Evolutionary conservation across 2,113 vertebrate genomes (phyloP), one percentile per base, ranked within the genome.

Genomic region (Podarcis muralis): DNA sequence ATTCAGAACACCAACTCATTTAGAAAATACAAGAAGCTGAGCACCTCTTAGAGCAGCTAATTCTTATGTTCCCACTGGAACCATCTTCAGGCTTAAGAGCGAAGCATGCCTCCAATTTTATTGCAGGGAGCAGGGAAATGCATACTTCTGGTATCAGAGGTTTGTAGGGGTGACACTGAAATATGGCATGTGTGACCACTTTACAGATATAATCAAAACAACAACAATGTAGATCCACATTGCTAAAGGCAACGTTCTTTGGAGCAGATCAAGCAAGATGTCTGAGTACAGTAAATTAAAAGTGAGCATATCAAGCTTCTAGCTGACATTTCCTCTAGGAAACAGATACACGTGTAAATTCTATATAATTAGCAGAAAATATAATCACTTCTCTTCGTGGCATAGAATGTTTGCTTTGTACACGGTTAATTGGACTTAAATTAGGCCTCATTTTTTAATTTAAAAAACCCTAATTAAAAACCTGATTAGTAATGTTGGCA

Each of bases 341-440:
- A 91, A 93, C 88, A 91, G 69, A 91, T 86, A 37, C 4, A 81
- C 79, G 92, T 83, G 81, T 82, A 93, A 83, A 81, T 93, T 81
- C 91, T 84, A 35, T 69, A 84, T 80, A 89, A 84, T 88, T 82
- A 91, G 83, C 80, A 80, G 68, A 81, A 53, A 83, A 74, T 88
- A 78, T 86, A 87, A 30, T 94, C 83, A 82, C 92, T 87, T 80
- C 74, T 86, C 90, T 89, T 91, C 87, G 87, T 87, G 83, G 7
- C 92, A 89, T 90, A 92, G 84, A 90, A 88, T 85, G 80, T 94
- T 97, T 94, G 92, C 92, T 96, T 96, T 95, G 92, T 94, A 95
- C 93, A 91, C 81, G 90, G 92, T 94, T 96, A 97, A 96, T 96
- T 96, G 95, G 90, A 89, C 91, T 94, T 90, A 96, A 96, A 96